These are phyloP conservation scores for Sturmia bella DNA, from an alignment of 2,888 invertebrate species.

Conservation along the genomic window DNA sequence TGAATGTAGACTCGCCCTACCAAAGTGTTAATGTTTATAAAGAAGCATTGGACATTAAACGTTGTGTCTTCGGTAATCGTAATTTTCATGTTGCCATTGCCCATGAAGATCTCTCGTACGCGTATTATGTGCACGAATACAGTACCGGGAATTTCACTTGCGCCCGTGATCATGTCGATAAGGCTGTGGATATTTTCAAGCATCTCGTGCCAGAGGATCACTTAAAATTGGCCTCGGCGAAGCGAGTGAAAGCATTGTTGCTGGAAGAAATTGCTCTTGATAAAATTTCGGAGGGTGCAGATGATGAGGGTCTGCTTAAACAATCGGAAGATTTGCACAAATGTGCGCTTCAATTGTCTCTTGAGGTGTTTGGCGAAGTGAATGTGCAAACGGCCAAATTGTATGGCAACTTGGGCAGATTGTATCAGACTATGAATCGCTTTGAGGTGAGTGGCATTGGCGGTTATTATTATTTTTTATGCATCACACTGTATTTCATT, in stretches of 20 bases:
- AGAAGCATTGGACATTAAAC: conserved; percentile 88
- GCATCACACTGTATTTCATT: background rate
- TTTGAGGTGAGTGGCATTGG: conserved; percentile 84
- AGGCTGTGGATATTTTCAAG: conserved; percentile 91
- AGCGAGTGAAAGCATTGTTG: conserved; percentile 95
- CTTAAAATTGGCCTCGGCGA: conserved; percentile 92
- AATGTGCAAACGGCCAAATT: conserved; percentile 98
- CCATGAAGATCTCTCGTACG: conserved; percentile 96
- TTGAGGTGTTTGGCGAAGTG: conserved; percentile 93
- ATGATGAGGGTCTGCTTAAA: conserved; percentile 84
- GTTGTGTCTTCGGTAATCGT: conserved; percentile 89
- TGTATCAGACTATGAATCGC: conserved; percentile 96
- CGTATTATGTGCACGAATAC: conserved; percentile 95
- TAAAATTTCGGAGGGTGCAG: conserved; percentile 84
- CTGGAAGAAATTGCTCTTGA: conserved; percentile 96
- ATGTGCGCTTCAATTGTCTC: conserved; percentile 89
- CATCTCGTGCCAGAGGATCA: conserved; percentile 91
- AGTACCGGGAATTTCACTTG: conserved; percentile 92
- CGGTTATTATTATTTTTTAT: background rate
- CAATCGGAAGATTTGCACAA: conserved; percentile 93
- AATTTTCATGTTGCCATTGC: conserved; percentile 94
- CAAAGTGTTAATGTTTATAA: conserved; percentile 93
- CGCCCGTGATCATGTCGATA: conserved; percentile 91
- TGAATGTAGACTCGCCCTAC: conserved; percentile 92
- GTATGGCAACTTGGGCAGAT: conserved; percentile 95